Base-by-base conservation (phyloP, 2,113 vertebrate genomes). In the Anser cygnoides region DNA sequence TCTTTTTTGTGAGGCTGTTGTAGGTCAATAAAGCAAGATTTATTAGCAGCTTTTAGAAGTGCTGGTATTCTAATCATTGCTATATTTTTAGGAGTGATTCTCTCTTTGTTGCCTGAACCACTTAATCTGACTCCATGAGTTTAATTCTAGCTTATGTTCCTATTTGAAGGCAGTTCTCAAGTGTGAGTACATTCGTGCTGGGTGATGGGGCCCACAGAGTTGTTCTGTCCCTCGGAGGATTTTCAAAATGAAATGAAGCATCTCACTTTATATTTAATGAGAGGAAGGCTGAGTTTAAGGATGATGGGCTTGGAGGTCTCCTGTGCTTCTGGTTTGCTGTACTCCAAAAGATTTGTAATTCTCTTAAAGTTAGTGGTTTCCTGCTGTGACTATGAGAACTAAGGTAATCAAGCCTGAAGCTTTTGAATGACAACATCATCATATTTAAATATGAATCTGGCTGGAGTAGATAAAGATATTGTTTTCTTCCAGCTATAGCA, bases 21-120 rank as follows among this genome's bases (percentile, higher is more conserved):
- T 72, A 84, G 81, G 77, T 93, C 93, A 93, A 91, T 85, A 84
- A 95, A 85, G 33, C 59, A 80, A 85, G 78, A 70, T 90, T 92
- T 95, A 82, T 89, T 91, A 58, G 71, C 8, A 22, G 44, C 50
- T 79, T 95, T 81, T 74, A 79, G 67, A 94, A 95, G 58, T 79
- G 71, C 6, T 90, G 84, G 50, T 79, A 28, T 92, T 91, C 37
- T 85, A 84, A 89, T 95, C 2, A 74, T 87, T 73, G 54, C 41
- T 91, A 6, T 94, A 54, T 93, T 96, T 94, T 90, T 93, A 95
- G 68, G 82, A 86, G 13, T 0, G 3, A 89, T 25, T 44, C 33
- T 80, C 82, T 88, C 35, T 81, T 46, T 77, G 59, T 79, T 94
- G 52, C 50, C 79, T 73, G 71, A 87, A 23, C 50, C 41, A n/a